Percentiles rank a stretch among this genome's conserved stretches.
Evolutionary conservation across 2,113 vertebrate species (phyloP).

Genomic region (Petroica traversi): DNA sequence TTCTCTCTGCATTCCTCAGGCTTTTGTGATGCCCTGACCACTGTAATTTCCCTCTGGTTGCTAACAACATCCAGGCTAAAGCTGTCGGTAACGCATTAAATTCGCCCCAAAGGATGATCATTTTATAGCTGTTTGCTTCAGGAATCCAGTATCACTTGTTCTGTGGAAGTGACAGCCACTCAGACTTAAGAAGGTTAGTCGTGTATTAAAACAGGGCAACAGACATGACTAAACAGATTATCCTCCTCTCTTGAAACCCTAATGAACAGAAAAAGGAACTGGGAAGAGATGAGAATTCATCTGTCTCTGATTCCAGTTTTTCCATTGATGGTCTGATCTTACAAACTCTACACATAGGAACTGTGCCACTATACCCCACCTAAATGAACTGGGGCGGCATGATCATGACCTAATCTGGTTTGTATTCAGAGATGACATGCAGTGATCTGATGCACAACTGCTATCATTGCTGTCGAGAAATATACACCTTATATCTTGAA

Average conservation of each 20-base stretch:
- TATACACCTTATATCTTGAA: background rate
- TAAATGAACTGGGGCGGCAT: background rate
- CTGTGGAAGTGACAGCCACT: background rate
- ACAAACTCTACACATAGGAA: background rate
- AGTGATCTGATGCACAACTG: background rate
- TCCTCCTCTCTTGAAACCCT: background rate
- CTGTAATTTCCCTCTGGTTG: background rate
- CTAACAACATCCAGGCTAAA: background rate
- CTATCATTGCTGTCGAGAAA: background rate
- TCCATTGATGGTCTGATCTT: background rate
- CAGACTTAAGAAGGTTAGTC: background rate
- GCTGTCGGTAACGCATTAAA: background rate
- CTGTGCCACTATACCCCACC: background rate
- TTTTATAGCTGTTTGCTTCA: background rate
- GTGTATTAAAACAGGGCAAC: background rate
- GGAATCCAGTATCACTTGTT: background rate
- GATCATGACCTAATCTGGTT: background rate
- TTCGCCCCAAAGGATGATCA: background rate
- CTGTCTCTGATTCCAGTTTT: background rate
- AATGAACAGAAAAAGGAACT: background rate
- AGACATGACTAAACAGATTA: conserved; percentile 15
- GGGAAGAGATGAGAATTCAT: background rate
- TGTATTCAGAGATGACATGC: background rate
- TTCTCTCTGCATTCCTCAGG: background rate
- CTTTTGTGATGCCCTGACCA: background rate